A percentile compares a stretch with the other conserved stretches of the same genome.
Evolutionary conservation across 2,797 vertebrate species (phyloP).

Genomic region (Parauchenoglanis ngamensis): DNA sequence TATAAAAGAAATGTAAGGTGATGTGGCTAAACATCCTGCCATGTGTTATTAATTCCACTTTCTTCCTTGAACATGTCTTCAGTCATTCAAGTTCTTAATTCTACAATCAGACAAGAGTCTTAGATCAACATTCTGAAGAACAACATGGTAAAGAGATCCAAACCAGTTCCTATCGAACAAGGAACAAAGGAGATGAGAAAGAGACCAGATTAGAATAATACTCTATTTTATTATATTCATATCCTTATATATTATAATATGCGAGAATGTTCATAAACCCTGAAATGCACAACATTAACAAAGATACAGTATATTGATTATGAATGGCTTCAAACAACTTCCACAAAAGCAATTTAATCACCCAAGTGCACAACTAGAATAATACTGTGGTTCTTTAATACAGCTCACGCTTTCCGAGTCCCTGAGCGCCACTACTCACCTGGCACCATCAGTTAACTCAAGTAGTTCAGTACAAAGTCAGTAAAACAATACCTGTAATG

Average conservation of each 20-base stretch:
- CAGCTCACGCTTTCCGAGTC: slow-evolving; percentile 31
- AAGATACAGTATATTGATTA: slow-evolving; percentile 13
- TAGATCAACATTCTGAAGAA: neutral
- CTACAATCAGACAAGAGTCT: neutral
- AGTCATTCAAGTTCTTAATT: neutral
- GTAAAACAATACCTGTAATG: slow-evolving; percentile 15
- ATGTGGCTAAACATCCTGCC: neutral
- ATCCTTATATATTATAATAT: neutral
- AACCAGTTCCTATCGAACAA: neutral
- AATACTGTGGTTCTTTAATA: slow-evolving; percentile 41
- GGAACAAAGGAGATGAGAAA: neutral
- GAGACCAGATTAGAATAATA: slow-evolving; percentile 35
- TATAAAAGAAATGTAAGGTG: neutral
- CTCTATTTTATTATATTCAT: slow-evolving; percentile 45
- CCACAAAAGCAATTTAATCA: neutral
- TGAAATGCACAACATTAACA: slow-evolving; percentile 45
- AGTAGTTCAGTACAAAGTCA: slow-evolving; percentile 30
- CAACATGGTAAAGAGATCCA: neutral
- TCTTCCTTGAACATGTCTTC: neutral
- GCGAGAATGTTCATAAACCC: slow-evolving; percentile 40
- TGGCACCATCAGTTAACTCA: slow-evolving; percentile 1
- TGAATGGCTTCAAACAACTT: slow-evolving; percentile 19
- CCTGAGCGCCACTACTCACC: slow-evolving; percentile 47
- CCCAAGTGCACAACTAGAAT: slow-evolving; percentile 36
- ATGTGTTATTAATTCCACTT: too few species aligned